A percentile compares a stretch with the other conserved stretches of the same genome.
These are phyloP conservation scores for Archips xylosteana DNA, from an alignment of 2,888 invertebrate species.

Conservation along the genomic window DNA sequence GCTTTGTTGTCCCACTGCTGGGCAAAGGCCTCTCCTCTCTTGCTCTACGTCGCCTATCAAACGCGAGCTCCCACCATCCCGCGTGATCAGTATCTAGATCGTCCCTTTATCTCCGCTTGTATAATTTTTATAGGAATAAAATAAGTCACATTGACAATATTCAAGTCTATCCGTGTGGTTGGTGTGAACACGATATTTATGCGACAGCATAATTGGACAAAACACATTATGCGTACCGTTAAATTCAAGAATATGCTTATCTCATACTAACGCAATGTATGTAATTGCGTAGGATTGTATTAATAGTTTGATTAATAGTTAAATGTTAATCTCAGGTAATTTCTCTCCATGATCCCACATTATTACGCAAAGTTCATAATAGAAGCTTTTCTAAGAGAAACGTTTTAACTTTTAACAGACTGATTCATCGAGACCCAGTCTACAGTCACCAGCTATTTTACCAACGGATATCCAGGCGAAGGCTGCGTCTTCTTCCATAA, in stretches of 20 bases:
- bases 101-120: too few species aligned
- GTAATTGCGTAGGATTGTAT: conserved; percentile 5
- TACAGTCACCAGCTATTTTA: too few species aligned
- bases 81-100: too few species aligned
- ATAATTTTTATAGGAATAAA: too few species aligned
- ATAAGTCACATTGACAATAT: background rate
- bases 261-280: background rate
- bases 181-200: background rate
- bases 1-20: too few species aligned
- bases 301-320: conserved; percentile 1
- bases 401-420: too few species aligned
- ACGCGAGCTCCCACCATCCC: too few species aligned
- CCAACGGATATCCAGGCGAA: too few species aligned
- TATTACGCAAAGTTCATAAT: conserved; percentile 2
- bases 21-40: too few species aligned
- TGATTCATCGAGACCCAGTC: too few species aligned
- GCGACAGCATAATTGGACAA: background rate
- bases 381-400: background rate
- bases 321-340: conserved; percentile 1
- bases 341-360: conserved; percentile 1
- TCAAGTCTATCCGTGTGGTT: background rate
- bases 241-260: conserved; percentile 4
- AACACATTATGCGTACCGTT: conserved; percentile 6
- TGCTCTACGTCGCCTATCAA: too few species aligned
- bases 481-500: too few species aligned